These are phyloP conservation scores for Cryptoblepharus egeriae DNA, from an alignment of 2,797 vertebrate species.

Conservation along the genomic window DNA sequence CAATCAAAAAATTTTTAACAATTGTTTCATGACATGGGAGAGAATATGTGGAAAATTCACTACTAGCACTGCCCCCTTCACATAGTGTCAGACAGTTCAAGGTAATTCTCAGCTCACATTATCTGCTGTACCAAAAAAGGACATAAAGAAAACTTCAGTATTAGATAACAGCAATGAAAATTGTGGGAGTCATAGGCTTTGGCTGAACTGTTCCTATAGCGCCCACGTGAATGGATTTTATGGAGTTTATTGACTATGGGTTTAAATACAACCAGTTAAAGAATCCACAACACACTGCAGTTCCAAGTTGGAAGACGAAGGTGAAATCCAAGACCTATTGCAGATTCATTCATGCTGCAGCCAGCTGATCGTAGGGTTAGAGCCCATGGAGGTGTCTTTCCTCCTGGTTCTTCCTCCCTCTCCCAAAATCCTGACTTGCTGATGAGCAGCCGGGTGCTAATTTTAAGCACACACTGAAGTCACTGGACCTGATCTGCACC, in stretches of 20 bases:
- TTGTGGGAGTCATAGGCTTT: background rate
- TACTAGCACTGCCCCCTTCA: too few species aligned
- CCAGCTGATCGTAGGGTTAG: background rate
- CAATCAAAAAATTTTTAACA: too few species aligned
- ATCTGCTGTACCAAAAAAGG: background rate
- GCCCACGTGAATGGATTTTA: background rate
- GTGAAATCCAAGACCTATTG: background rate
- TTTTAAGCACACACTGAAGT: conserved; percentile 10
- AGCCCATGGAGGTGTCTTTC: too few species aligned
- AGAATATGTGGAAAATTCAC: too few species aligned
- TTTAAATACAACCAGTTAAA: background rate
- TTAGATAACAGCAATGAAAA: background rate
- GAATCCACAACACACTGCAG: background rate
- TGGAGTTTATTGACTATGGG: background rate
- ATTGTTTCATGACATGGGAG: too few species aligned
- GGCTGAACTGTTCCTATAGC: conserved; percentile 10
- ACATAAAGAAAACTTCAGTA: background rate
- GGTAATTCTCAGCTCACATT: background rate
- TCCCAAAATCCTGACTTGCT: background rate
- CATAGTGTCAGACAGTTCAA: background rate
- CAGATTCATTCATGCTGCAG: background rate
- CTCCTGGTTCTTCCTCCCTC: background rate
- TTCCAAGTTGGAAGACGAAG: background rate
- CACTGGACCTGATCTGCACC: background rate
- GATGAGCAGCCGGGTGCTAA: background rate